A percentile compares a stretch with the other conserved stretches of the same genome.
phyloP scores from a whole-genome alignment of 2,113 vertebrate species.

The Lepus timidus region DNA sequence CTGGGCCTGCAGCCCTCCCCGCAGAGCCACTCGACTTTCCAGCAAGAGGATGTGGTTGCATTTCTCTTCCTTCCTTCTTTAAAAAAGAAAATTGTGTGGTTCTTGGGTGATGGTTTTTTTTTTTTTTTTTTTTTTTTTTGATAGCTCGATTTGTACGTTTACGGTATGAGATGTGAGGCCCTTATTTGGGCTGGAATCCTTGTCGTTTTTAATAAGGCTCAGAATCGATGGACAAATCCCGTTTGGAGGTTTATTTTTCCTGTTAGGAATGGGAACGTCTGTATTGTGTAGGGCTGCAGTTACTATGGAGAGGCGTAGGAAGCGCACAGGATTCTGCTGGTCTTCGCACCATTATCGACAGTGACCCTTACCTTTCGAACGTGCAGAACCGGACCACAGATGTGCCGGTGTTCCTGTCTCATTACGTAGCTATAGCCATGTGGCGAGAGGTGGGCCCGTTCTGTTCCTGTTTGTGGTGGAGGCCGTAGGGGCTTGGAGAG shows the following conservation, averaged over 20 bases:
- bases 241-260: background rate
- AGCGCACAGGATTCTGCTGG: background rate
- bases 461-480: background rate
- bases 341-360: background rate
- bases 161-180: background rate
- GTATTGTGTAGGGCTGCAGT: background rate
- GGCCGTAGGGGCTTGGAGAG: background rate
- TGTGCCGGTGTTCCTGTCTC: background rate
- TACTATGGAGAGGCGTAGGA: background rate
- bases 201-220: background rate
- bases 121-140: background rate
- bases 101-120: background rate
- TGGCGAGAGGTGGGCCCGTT: background rate
- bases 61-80: background rate
- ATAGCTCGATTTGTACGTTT: background rate
- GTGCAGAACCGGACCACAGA: background rate
- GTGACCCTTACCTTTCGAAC: background rate
- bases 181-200: background rate
- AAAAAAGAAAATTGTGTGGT: background rate
- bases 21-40: background rate
- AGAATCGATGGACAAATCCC: background rate
- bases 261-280: background rate
- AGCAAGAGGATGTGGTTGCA: background rate
- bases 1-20: background rate
- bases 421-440: background rate